Evolutionary conservation across 2,888 invertebrate species (phyloP).

Genomic region (Oscheius sp.): DNA sequence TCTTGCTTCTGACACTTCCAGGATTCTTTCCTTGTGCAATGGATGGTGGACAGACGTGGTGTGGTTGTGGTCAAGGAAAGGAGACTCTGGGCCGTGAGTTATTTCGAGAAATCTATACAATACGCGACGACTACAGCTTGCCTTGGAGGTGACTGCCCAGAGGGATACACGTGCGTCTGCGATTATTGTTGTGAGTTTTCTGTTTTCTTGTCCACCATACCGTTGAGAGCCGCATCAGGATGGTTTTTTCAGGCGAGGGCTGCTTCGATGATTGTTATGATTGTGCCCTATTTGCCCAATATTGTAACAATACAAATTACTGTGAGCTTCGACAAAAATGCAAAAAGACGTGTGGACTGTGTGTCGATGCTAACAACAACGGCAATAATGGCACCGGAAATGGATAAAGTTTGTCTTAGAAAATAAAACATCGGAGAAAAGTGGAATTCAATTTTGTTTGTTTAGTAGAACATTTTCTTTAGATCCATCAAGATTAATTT

Average conservation of each 20-base stretch:
- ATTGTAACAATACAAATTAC: constrained; percentile 47
- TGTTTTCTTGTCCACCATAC: not conserved
- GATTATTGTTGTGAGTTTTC: constrained; percentile 52
- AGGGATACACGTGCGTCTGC: constrained; percentile 52
- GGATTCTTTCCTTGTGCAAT: constrained; percentile 5
- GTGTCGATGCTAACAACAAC: constrained; percentile 18
- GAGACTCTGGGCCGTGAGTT: constrained; percentile 47
- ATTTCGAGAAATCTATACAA: not conserved
- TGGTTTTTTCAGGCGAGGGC: constrained; percentile 52
- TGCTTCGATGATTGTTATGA: constrained; percentile 56
- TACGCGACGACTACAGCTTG: constrained; percentile 39
- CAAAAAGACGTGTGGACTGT: constrained; percentile 39
- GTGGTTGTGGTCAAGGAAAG: constrained; percentile 48
- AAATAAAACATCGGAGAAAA: too few species aligned
- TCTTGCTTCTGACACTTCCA: not conserved
- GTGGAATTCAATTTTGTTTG: too few species aligned
- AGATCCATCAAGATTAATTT: too few species aligned
- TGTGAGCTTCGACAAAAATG: constrained; percentile 46
- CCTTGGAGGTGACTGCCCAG: constrained; percentile 53
- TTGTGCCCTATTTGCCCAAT: constrained; percentile 48
- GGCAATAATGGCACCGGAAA: not conserved
- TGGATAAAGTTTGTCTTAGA: too few species aligned
- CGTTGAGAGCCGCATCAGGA: too few species aligned
- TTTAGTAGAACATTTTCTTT: too few species aligned
- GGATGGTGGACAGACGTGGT: constrained; percentile 39